A percentile compares a stretch with the other conserved stretches of the same genome.
phyloP scores from a whole-genome alignment of 2,797 vertebrate genomes.

The Anguilla obscura region DNA sequence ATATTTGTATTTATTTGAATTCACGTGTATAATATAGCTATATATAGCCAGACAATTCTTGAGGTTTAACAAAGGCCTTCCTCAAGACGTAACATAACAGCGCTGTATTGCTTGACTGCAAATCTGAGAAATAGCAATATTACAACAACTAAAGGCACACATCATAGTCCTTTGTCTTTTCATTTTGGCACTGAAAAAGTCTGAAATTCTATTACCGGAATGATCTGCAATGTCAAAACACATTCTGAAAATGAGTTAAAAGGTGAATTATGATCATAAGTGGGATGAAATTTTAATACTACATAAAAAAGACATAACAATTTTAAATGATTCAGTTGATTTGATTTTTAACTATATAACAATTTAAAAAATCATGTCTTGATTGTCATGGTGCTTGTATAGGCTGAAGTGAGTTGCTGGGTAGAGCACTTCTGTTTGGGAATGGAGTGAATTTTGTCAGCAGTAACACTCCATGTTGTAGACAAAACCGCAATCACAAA shows the following conservation, averaged over 20 bases:
- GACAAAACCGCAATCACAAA: conserved; percentile 44
- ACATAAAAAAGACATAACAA: conserved; percentile 50
- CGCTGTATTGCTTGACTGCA: conserved; percentile 32
- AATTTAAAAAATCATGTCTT: conserved; percentile 41
- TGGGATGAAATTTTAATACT: conserved; percentile 51
- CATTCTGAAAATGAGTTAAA: conserved; percentile 70
- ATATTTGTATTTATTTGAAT: conserved; percentile 51
- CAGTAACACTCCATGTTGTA: conserved; percentile 38
- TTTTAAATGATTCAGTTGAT: conserved; percentile 51
- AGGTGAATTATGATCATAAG: conserved; percentile 60
- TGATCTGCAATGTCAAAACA: conserved; percentile 65
- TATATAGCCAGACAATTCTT: conserved; percentile 53
- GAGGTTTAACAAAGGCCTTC: conserved; percentile 54
- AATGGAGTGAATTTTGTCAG: conserved; percentile 45
- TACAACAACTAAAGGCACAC: conserved; percentile 16
- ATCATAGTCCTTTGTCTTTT: conserved; percentile 31
- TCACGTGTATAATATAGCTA: conserved; percentile 55
- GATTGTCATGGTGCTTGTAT: conserved; percentile 58
- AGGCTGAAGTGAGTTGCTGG: conserved; percentile 57
- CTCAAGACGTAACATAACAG: conserved; percentile 59
- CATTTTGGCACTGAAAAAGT: conserved; percentile 55
- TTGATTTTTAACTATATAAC: conserved; percentile 45
- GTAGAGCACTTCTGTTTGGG: conserved; percentile 52
- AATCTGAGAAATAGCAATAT: conserved; percentile 12
- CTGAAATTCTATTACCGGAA: conserved; percentile 52